phyloP scores from a whole-genome alignment of 2,797 vertebrate species.

The Rousettus madagascariensis region DNA sequence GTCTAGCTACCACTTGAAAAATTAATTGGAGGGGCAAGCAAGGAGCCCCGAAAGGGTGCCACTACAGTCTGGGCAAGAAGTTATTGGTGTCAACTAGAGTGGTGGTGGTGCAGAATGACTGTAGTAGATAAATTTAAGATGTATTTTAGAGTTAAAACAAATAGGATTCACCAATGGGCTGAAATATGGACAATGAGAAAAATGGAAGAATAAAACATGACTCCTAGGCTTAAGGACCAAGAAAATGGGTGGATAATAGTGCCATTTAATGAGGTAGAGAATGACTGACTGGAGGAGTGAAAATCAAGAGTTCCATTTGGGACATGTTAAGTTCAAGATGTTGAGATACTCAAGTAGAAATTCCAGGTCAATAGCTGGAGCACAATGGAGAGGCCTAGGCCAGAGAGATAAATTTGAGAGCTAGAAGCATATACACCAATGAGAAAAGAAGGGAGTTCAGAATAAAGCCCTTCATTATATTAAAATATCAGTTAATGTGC shows the following conservation, averaged over 20 bases:
- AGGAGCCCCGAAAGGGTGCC: background rate
- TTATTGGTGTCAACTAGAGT: background rate
- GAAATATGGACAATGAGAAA: background rate
- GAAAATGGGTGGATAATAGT: background rate
- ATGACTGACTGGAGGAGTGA: background rate
- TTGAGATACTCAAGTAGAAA: background rate
- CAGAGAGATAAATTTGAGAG: slow-evolving; percentile 20
- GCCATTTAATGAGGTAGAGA: background rate
- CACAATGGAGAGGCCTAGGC: background rate
- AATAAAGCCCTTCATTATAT: background rate
- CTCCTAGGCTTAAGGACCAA: background rate
- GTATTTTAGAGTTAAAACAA: background rate
- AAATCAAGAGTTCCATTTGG: background rate
- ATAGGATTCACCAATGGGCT: background rate
- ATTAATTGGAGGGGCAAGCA: background rate
- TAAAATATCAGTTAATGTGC: background rate
- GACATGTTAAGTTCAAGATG: background rate
- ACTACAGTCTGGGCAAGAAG: background rate
- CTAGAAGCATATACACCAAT: background rate
- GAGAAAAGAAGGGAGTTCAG: background rate
- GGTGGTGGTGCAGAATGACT: background rate
- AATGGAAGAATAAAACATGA: background rate
- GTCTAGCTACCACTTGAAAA: background rate
- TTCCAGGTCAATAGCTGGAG: background rate
- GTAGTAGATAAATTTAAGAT: background rate